Evolutionary conservation across 2,888 invertebrate genomes (phyloP).

Genomic region (Epinotia bilunana): DNA sequence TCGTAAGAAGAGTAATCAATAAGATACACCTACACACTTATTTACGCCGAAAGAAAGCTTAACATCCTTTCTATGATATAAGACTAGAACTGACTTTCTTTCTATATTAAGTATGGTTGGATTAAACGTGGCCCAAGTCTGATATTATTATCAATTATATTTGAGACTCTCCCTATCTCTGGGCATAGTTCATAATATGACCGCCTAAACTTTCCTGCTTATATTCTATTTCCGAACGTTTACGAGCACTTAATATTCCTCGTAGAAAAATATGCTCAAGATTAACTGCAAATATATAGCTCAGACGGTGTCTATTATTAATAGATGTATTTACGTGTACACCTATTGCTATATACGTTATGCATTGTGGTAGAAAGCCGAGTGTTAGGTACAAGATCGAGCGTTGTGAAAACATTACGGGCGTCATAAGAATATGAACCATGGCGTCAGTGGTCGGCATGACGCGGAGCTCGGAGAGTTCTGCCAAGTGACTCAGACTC

Average conservation of each 20-base stretch:
- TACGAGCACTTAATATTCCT: neutral
- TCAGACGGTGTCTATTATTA: neutral
- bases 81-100: neutral
- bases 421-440: slow-evolving; percentile 34
- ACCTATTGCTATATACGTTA: neutral
- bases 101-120: neutral
- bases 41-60: slow-evolving; percentile 23
- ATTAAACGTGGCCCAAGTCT: neutral
- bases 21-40: slow-evolving; percentile 29
- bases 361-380: slow-evolving; percentile 5
- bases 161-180: neutral
- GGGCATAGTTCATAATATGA: neutral
- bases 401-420: slow-evolving; percentile 31
- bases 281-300: slow-evolving; percentile 12
- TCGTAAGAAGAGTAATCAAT: slow-evolving; percentile 28
- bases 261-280: slow-evolving; percentile 16
- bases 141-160: neutral
- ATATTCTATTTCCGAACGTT: neutral
- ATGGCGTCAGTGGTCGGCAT: slow-evolving; percentile 40
- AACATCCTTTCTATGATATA: neutral
- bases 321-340: no score
- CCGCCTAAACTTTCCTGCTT: neutral
- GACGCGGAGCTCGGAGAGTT: slow-evolving; percentile 41
- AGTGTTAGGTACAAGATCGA: slow-evolving; percentile 6
- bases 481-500: slow-evolving; percentile 40